Evolutionary conservation across 2,888 invertebrate species (phyloP), one percentile per base, ranked within the genome.

Genomic region (Pasiphila rectangulata): DNA sequence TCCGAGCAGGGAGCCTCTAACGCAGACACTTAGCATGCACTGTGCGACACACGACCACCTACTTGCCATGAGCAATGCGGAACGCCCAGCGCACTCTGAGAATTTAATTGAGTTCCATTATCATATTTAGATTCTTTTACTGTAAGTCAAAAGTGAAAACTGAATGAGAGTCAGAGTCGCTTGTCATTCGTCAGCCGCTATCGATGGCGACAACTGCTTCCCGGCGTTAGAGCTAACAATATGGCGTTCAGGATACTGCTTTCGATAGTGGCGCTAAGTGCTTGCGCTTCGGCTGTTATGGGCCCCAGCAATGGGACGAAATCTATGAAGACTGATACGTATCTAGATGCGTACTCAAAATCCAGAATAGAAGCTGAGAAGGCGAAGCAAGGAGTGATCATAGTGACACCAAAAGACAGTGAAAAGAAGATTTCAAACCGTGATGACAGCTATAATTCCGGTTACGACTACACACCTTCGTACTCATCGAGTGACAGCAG

Each of bases 331-430:
- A 80, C 79, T 1, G 93, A 93, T 69, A 91, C 92, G 1, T 93
- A 93, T 62, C 72, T 93, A 57, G 91, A 92, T 27, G 93, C 93
- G 1, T 90, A 92, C 59, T 90, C 90, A 3, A 90, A 92, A 59
- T 91, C 92, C 12, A 72, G 64, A 69, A 84, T 72, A 65, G 87
- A 73, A 75, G 90, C 78, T 57, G 90, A 77, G 69, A 85, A 79
- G 64, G 80, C 83, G 44, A 83, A 81, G 56, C 79, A 83, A 69
- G 83, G 77, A 53, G 88, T 79, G 37, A 72, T 81, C 53, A 89
- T 83, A 64, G 72, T 82, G 67, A 90, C 83, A 17, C 86, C 80
- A 12, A 86, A 86, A 56, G 86, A 86, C 50, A 85, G 83, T n/a
- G 87, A 83, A 58, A 87, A 83, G 59, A 83, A 83, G 63, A 82